A percentile compares a stretch with the other conserved stretches of the same genome.
These are phyloP conservation scores for Clupea harengus DNA, from an alignment of 2,113 vertebrate species.

Conservation along the genomic window DNA sequence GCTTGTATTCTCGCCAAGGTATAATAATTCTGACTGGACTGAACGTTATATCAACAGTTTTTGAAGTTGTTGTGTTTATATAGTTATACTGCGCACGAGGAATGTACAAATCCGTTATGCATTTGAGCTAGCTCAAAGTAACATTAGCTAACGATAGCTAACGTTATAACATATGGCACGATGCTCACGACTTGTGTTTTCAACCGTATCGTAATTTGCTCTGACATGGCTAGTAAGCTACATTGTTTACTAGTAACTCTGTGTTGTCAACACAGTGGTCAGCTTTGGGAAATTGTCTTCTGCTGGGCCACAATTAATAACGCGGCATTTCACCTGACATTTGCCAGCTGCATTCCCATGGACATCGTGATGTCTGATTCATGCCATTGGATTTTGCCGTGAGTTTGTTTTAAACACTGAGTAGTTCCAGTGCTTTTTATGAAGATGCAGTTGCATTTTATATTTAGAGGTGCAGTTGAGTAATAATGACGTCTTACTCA, in stretches of 20 bases:
- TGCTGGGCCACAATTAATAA: constrained; percentile 5
- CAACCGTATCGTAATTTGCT: constrained; percentile 10
- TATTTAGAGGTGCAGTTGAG: background rate
- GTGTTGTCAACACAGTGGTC: constrained; percentile 13
- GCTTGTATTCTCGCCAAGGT: background rate
- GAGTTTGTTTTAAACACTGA: background rate
- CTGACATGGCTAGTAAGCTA: background rate
- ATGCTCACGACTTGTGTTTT: constrained; percentile 42
- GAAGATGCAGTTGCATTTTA: background rate
- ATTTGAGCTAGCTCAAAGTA: constrained; percentile 13
- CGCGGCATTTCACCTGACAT: background rate
- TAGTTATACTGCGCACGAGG: background rate
- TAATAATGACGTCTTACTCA: background rate
- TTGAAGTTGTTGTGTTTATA: background rate
- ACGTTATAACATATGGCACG: constrained; percentile 19
- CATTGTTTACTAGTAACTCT: background rate
- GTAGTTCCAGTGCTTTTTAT: background rate
- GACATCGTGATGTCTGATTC: constrained; percentile 13
- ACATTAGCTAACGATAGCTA: constrained; percentile 8
- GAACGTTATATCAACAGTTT: background rate
- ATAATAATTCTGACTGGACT: background rate
- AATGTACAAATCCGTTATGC: background rate
- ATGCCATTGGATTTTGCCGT: background rate
- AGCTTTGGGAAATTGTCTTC: background rate
- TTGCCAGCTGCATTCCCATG: background rate